These are phyloP conservation scores for Sturmia bella DNA, from an alignment of 2,888 invertebrate species.

Conservation along the genomic window DNA sequence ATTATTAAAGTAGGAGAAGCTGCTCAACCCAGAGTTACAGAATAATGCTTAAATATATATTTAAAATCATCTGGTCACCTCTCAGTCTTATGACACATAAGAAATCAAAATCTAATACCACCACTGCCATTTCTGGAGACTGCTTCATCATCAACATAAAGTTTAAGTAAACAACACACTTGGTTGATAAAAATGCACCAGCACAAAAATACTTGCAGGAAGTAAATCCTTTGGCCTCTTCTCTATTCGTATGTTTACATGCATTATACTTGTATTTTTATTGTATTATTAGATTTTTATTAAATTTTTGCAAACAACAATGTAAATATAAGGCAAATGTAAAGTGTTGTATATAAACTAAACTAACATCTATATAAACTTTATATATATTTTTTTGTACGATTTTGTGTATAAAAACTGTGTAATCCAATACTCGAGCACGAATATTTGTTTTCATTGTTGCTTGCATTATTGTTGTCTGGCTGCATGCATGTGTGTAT, in stretches of 20 bases:
- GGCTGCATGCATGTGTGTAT: background rate
- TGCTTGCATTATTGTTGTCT: background rate
- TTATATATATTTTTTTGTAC: conserved; percentile 5
- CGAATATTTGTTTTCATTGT: conserved; percentile 6
- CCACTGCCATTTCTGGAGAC: conserved; percentile 1
- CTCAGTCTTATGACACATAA: too few relatives aligned
- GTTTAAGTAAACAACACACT: conserved; percentile 56
- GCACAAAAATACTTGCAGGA: background rate
- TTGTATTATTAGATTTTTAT: conserved; percentile 64
- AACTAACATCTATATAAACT: conserved; percentile 31
- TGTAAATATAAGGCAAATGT: conserved; percentile 44
- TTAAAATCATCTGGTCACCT: too few relatives aligned
- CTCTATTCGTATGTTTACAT: conserved; percentile 9
- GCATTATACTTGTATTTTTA: conserved; percentile 35
- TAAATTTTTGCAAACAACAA: conserved; percentile 62
- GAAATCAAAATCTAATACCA: too few relatives aligned
- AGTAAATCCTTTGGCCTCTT: conserved; percentile 25
- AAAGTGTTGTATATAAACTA: conserved; percentile 35
- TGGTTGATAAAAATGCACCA: conserved; percentile 1
- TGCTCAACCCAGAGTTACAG: too few relatives aligned
- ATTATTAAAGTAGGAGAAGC: too few relatives aligned
- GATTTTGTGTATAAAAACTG: background rate
- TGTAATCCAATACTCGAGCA: conserved; percentile 37
- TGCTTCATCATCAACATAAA: conserved; percentile 57
- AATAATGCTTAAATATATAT: too few relatives aligned